Conservation (phyloP, 64 coral and sea anemone species). For the Actinia equina region DNA sequence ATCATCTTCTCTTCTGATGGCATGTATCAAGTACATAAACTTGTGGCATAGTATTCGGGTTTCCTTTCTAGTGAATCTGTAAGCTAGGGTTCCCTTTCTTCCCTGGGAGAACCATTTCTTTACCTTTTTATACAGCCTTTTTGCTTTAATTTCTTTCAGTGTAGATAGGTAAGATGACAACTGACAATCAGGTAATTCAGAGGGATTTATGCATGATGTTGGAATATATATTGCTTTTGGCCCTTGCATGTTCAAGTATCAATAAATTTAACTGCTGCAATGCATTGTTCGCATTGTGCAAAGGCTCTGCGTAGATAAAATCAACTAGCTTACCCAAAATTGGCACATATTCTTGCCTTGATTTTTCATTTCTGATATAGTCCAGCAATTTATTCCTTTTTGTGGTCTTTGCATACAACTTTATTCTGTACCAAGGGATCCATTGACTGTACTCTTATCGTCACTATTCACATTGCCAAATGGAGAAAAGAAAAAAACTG, state of each 20-base stretch:
- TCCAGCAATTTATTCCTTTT: conserved; percentile 14
- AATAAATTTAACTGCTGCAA: conserved; percentile 6
- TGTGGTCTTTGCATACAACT: neutral
- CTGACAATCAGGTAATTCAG: conserved; percentile 18
- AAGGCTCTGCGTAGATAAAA: conserved; percentile 30
- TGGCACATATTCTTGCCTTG: conserved; percentile 27
- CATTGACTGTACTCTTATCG: conserved; percentile 17
- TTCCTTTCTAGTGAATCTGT: conserved; percentile 68
- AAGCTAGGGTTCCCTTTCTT: conserved; percentile 42
- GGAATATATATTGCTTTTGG: conserved; percentile 16
- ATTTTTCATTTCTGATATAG: conserved; percentile 7
- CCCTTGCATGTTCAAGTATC: conserved; percentile 33
- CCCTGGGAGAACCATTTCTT: conserved; percentile 44
- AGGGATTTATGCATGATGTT: conserved; percentile 39
- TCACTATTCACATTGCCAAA: conserved; percentile 36
- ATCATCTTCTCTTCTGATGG: conserved; percentile 41
- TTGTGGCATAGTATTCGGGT: conserved; percentile 57
- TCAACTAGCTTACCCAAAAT: conserved; percentile 7
- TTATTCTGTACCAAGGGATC: conserved; percentile 17
- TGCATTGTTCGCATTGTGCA: conserved; percentile 41
- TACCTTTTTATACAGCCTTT: conserved; percentile 35
- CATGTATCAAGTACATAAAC: conserved; percentile 45
- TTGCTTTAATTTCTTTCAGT: conserved; percentile 37
- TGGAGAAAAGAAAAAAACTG: conserved; percentile 26
- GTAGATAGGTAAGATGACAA: conserved; percentile 21